phyloP scores from a whole-genome alignment of 2,113 vertebrate species.

The Eolophus roseicapilla region DNA sequence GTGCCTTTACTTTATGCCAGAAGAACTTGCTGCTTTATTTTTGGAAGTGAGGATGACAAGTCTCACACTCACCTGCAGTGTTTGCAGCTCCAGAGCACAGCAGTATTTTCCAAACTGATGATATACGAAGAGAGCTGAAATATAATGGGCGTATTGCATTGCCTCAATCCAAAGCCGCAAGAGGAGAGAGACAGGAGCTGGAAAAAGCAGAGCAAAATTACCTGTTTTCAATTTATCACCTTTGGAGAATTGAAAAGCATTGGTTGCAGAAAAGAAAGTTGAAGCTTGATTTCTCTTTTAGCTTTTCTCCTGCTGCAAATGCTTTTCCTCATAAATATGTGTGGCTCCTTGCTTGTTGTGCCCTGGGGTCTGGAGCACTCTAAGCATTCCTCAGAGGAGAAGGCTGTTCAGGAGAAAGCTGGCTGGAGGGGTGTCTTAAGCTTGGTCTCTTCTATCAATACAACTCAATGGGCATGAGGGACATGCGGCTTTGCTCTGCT shows the following conservation, averaged over 20 bases:
- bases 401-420: background rate
- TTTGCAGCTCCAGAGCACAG: background rate
- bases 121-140: background rate
- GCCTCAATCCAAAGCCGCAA: background rate
- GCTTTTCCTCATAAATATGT: background rate
- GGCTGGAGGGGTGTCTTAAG: background rate
- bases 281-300: background rate
- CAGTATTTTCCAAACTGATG: background rate
- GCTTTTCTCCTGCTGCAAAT: background rate
- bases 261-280: background rate
- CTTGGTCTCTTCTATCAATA: background rate
- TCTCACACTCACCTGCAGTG: background rate
- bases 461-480: fast-evolving
- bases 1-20: background rate
- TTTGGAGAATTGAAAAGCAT: background rate
- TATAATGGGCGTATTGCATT: background rate
- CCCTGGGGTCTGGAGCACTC: background rate
- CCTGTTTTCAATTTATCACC: background rate
- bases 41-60: background rate
- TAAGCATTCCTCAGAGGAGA: background rate
- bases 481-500: background rate
- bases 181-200: background rate
- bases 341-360: background rate
- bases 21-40: background rate
- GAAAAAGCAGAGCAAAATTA: background rate